phyloP scores from a whole-genome alignment of 2,113 vertebrate genomes.

The Trachemys scripta region DNA sequence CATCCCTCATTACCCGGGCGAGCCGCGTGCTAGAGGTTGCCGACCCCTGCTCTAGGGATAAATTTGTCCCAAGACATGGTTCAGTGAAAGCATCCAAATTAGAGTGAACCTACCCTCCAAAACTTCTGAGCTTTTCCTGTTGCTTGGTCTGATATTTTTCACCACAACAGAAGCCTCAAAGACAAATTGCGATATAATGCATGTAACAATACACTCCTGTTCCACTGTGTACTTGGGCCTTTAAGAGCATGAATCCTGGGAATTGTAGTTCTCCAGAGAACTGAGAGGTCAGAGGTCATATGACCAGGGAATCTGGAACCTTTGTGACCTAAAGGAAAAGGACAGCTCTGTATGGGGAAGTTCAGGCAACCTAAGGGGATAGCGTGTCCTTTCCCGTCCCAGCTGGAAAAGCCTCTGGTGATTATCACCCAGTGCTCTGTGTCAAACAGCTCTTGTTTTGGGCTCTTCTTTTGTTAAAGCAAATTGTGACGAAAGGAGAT shows the following conservation, averaged over 20 bases:
- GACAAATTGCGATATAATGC: background rate
- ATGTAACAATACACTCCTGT: background rate
- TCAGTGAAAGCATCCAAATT: background rate
- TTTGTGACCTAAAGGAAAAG: background rate
- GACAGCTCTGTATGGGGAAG: background rate
- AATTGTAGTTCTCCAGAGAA: accelerated
- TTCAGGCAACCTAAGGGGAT: background rate
- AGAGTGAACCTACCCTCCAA: background rate
- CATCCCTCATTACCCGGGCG: no score
- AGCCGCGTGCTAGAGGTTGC: no score
- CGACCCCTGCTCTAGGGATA: background rate
- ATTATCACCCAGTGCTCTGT: background rate
- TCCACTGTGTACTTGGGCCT: background rate
- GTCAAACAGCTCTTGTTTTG: background rate
- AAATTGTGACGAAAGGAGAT: background rate
- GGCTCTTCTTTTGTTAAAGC: background rate
- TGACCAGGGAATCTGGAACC: background rate
- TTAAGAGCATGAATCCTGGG: background rate
- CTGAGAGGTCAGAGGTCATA: background rate
- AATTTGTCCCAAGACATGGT: background rate
- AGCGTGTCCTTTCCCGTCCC: background rate
- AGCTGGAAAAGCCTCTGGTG: background rate
- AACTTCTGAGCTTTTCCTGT: background rate
- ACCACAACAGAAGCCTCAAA: background rate
- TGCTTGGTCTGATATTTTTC: background rate